Percentiles rank a stretch among this genome's conserved stretches.
Evolutionary conservation across 2,113 vertebrate species (phyloP).

Genomic region (Uria aalge): DNA sequence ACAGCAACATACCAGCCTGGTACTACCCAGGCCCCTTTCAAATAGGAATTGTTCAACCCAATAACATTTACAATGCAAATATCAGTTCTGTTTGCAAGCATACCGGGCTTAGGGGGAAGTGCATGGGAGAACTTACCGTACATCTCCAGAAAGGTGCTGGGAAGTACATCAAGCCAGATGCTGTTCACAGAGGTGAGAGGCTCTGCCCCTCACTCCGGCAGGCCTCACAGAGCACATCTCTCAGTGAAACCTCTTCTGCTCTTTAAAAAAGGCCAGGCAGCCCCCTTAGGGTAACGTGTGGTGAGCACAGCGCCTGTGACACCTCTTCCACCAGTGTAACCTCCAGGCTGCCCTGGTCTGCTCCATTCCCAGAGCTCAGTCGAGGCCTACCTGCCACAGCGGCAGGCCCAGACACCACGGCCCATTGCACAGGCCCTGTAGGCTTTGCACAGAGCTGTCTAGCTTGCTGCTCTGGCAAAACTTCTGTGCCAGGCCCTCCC

Average conservation of each 20-base stretch:
- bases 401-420: fast-evolving
- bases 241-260: background rate
- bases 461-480: background rate
- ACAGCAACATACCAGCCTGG: background rate
- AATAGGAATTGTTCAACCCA: background rate
- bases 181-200: background rate
- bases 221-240: background rate
- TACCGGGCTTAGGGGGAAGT: background rate
- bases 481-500: background rate
- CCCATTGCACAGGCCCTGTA: fast-evolving
- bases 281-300: fast-evolving
- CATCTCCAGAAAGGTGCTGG: background rate
- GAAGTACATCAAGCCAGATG: background rate
- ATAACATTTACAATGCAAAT: background rate
- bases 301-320: background rate
- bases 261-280: background rate
- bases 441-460: background rate
- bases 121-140: background rate
- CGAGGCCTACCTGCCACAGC: background rate
- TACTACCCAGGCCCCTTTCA: background rate
- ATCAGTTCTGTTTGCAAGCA: background rate
- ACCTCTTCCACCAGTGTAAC: background rate
- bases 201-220: background rate
- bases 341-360: background rate
- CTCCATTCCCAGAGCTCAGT: fast-evolving